phyloP scores from a whole-genome alignment of 1,140 invertebrate species.

The Drosophila takahashii region DNA sequence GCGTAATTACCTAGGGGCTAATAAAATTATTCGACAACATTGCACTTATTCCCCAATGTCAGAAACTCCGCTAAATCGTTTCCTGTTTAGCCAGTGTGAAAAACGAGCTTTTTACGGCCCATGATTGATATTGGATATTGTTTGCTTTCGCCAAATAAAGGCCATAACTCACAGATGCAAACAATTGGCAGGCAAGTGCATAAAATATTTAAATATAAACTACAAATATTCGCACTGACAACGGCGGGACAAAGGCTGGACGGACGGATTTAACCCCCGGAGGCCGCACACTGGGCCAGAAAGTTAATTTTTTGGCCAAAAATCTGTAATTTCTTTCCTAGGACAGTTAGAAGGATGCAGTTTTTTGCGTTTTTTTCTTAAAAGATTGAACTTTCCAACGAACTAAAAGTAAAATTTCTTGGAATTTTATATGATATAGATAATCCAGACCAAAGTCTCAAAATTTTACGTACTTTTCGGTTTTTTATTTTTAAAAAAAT shows the following conservation, averaged over 20 bases:
- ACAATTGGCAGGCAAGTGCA: conserved; percentile 43
- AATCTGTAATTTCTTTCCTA: no score
- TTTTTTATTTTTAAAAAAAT: no score
- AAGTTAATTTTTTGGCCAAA: no score
- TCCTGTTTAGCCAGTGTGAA: conserved; percentile 11
- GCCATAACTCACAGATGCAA: conserved; percentile 35
- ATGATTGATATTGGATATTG: conserved; percentile 40
- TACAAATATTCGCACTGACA: conserved; percentile 47
- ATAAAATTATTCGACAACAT: conserved; percentile 2
- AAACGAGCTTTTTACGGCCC: conserved; percentile 12
- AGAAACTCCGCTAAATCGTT: conserved; percentile 21
- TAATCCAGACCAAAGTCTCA: no score
- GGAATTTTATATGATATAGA: no score
- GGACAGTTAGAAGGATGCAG: no score
- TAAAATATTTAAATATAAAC: conserved; percentile 45
- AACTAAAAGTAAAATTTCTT: no score
- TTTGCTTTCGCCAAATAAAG: conserved; percentile 37
- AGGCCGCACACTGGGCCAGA: no score
- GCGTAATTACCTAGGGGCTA: conserved; percentile 1
- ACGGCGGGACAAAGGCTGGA: not conserved
- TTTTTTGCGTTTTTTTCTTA: no score
- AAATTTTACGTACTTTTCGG: no score
- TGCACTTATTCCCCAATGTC: conserved; percentile 5
- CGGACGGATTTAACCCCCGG: conserved; percentile 12
- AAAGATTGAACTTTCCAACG: no score